Evolutionary conservation across 2,888 invertebrate species (phyloP), one percentile per base, ranked within the genome.

Genomic region (Sinopyrophorus schimmeli): DNA sequence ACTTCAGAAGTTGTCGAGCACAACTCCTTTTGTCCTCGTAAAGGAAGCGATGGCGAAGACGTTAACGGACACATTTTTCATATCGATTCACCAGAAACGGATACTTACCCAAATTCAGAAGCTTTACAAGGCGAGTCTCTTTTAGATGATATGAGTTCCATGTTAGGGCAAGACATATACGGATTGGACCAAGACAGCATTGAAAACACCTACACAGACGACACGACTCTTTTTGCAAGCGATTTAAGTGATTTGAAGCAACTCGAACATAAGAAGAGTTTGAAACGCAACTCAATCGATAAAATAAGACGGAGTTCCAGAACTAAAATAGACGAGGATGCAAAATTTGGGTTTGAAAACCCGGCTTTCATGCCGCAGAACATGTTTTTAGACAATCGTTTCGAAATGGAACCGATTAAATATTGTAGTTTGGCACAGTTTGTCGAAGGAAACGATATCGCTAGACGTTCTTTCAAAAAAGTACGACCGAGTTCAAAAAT

Each of bases 31-130:
- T 67, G 70, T 44, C 72, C 73, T 2, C 61, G 70, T 16, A 72
- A 74, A 46, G 78, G 78, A 37, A 74, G 74, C 9, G 72, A 74
- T 46, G 74, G 73, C 10, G 74, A 75, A 56, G 74, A 75, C 55
- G 47, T 71, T 27, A 74, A 74, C 64, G 80, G 80, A 56, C 76
- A 76, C 39, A 86, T 90, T 37, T 83, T 83, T 6, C 90, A 91
- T 64, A 90, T 90, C 40, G 90, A 91, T 67, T 90, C 89, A 0
- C 89, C 90, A 0, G 90, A 90, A 74, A 89, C 88, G 3, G 89
- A 91, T 54, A 81, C 84, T 5, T 84, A 83, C 2, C 76, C 79
- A 18, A 81, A 81, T 58, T 84, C 83, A n/a, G 88, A 88, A 64
- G 80, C 83, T 3, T 77, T 86, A 58, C 87, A 86, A 49, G 88